Base-by-base conservation (phyloP, 2,888 invertebrate species). In the Eristalinus sepulchralis region DNA sequence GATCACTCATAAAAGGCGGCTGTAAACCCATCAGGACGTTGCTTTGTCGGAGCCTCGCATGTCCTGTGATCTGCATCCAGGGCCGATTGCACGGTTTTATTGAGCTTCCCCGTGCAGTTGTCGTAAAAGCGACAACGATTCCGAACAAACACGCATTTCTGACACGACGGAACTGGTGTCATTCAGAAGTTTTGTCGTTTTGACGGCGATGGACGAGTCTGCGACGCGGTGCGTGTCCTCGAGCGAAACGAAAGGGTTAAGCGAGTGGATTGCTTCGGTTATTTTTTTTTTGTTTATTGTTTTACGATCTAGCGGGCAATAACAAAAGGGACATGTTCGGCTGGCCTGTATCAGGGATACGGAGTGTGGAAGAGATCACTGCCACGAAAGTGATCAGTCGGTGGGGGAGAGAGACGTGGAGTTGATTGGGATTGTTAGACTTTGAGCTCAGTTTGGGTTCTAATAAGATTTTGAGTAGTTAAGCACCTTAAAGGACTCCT, bases 11-110 rank as follows among this genome's bases (percentile, higher is more conserved):
- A 86, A 81, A 85, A 55, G n/a, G 31, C 70, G 70, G 75, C 47
- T 79, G 86, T 86, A 86, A 86, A 86, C 83, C 86, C 78, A 86
- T 86, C 86, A 86, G 86, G 83, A 86, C 70, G 47, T 68, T 17
- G 71, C 75, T 86, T 86, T 83, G 83, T 86, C 86, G 86, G 86
- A 83, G 73, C 22, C 73, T 78, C 73, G 78, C 86, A 75, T 71
- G 83, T 83, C 78, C 78, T 85, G 68, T 47, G 17, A 47, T 47
- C 47, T 47, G 47, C 47, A 47, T 8, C 47, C 9, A 47, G 17
- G 47, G 9, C 47, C 47, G 33, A 67, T 27, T 79, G 53, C 17
- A 47, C 34, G 22, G 47, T 63, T 76, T 80, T 67, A 71, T 76
- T 60, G 63, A 60, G 36, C 70, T 57, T 39, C 59, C 22, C 57